A percentile compares a stretch with the other conserved stretches of the same genome.
Evolutionary conservation across 2,113 vertebrate species (phyloP).

Genomic region (Rhinoderma darwinii): DNA sequence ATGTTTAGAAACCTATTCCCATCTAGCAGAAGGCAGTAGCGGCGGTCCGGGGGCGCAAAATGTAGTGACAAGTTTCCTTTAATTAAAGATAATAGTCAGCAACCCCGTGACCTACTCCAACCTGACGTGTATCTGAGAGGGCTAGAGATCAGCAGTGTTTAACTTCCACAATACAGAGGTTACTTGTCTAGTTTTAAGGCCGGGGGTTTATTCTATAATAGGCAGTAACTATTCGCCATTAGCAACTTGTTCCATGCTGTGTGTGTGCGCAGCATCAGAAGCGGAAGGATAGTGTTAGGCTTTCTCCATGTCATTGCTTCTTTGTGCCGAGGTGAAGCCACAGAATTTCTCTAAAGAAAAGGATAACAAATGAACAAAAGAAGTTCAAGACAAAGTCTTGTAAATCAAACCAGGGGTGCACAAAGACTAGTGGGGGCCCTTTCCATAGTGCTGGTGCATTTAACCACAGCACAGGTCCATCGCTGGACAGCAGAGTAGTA

Average conservation of each 20-base stretch:
- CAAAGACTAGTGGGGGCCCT: not conserved
- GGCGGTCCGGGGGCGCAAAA: too few relatives aligned
- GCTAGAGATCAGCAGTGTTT: not conserved
- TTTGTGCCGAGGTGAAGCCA: not conserved
- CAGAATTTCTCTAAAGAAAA: not conserved
- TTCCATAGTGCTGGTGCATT: not conserved
- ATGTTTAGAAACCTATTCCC: too few relatives aligned
- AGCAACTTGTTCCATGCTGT: slow-evolving; percentile 22
- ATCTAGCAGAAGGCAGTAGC: too few relatives aligned
- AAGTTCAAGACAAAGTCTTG: not conserved
- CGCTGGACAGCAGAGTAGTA: not conserved
- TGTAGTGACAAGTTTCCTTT: too few relatives aligned
- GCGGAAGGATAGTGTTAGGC: not conserved
- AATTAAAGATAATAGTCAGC: not conserved
- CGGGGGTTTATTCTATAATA: slow-evolving; percentile 9
- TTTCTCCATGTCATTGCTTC: not conserved
- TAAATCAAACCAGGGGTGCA: not conserved
- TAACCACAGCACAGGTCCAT: not conserved
- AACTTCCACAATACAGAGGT: not conserved
- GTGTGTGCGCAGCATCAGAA: slow-evolving; percentile 10
- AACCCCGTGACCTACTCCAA: not conserved
- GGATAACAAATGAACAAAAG: not conserved
- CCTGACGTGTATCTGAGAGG: not conserved
- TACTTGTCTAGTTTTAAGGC: not conserved
- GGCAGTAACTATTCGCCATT: slow-evolving; percentile 11